These are phyloP conservation scores for Exocentrus adspersus DNA, from an alignment of 2,888 invertebrate genomes.

Conservation along the genomic window DNA sequence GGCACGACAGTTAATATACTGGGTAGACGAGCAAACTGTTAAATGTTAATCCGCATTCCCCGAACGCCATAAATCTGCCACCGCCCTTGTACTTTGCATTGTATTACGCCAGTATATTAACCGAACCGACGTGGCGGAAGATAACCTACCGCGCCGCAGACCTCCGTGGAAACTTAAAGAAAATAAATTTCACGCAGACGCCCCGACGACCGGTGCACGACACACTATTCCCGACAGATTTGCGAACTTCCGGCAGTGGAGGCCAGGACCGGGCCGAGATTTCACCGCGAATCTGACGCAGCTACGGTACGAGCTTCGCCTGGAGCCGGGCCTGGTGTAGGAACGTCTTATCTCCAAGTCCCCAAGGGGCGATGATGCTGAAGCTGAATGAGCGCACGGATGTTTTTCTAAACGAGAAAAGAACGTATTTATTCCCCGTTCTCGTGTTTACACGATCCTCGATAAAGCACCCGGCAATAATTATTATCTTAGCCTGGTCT, in stretches of 20 bases:
- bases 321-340: background rate
- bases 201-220: constrained; percentile 4
- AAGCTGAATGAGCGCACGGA: constrained; percentile 35
- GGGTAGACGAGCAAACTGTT: background rate
- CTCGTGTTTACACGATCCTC: constrained; percentile 21
- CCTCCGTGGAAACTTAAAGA: constrained; percentile 12
- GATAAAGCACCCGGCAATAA: constrained; percentile 20
- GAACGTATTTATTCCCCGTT: constrained; percentile 16
- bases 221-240: constrained; percentile 17
- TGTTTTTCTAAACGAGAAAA: constrained; percentile 38
- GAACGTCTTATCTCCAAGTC: constrained; percentile 36
- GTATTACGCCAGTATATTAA: constrained; percentile 3
- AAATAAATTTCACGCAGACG: constrained; percentile 22
- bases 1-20: too few species aligned
- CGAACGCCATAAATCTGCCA: background rate
- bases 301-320: background rate
- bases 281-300: too few species aligned
- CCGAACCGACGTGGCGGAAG: background rate
- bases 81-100: background rate
- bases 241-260: constrained; percentile 10
- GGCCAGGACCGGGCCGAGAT: too few species aligned
- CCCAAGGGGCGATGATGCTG: constrained; percentile 34
- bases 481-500: constrained; percentile 17
- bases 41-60: background rate
- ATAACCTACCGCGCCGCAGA: constrained; percentile 6